Evolutionary conservation across 2,113 vertebrate species (phyloP).

Genomic region (Glaucidium brasilianum): DNA sequence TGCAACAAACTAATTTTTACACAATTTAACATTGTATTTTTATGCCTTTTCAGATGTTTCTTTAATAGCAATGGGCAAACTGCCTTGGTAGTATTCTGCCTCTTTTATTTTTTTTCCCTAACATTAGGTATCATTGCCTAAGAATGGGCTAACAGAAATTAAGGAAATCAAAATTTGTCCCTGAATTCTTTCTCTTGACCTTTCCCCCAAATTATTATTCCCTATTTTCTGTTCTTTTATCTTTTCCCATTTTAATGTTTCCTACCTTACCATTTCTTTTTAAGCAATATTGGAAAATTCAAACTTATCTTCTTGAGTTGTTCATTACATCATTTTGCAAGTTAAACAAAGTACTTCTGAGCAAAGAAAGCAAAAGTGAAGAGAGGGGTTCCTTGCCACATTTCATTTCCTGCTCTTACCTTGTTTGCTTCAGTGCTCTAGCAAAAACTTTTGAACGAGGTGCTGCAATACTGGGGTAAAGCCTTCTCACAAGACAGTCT

Average conservation of each 20-base stretch:
- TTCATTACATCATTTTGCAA: neutral
- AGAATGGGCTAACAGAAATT: neutral
- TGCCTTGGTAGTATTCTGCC: neutral
- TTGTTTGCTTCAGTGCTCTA: neutral
- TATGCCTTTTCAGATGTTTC: neutral
- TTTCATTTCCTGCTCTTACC: neutral
- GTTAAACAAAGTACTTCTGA: neutral
- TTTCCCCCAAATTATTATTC: neutral
- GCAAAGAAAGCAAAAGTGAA: neutral
- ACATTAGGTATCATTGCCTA: neutral
- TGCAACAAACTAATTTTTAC: neutral
- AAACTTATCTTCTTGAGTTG: neutral
- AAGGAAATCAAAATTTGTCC: neutral
- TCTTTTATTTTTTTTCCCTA: neutral
- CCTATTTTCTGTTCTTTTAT: neutral
- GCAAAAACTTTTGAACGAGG: rapidly evolving
- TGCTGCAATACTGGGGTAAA: neutral
- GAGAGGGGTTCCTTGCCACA: neutral
- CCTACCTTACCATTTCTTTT: neutral
- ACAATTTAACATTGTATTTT: neutral
- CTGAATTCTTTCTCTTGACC: neutral
- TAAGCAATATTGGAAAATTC: neutral
- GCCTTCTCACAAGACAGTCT: neutral
- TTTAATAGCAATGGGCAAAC: neutral
- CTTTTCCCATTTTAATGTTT: neutral